Evolutionary conservation across 2,113 vertebrate genomes (phyloP), one percentile per base, ranked within the genome.

Genomic region (Peucedramus taeniatus): DNA sequence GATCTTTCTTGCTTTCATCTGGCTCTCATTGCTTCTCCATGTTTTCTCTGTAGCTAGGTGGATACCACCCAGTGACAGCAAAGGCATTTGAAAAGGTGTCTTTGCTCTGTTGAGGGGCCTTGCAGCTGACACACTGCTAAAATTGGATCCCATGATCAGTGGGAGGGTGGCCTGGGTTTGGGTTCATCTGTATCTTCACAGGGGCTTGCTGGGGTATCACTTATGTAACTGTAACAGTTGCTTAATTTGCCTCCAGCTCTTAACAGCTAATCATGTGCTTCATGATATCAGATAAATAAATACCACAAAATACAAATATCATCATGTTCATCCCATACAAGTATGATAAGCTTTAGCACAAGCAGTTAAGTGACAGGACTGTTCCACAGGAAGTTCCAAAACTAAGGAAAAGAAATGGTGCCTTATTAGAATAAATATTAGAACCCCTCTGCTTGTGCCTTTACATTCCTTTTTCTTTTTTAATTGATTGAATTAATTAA

Each of bases 1-100:
- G 83, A 75, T 96, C 90, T 95, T 89, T 72, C 82, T 60, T 82
- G 65, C 93, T 96, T 96, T 96, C 80, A 94, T 95, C 83, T 92
- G 56, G 68, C 51, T 93, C 66, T 92, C 69, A 47, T 81, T 64
- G 65, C 31, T 82, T 90, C 61, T 84, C 84, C 65, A 7, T 64
- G 51, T 89, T 93, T 94, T 71, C 65, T 83, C 82, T 95, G 61
- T 64, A 79, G 44, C 66, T 93, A 49, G 83, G 72, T 82, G 69
- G 53, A 57, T 92, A 75, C 90, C 94, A 97, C 88, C 92, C 77
- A 71, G 93, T 90, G 92, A 94, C 76, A 93, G 92, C 65, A 89
- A 84, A 94, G 28, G 28, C 68, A 44, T 74, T 92, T 86, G 68
- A 56, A 89, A 77, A 86, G 68, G 51, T 11, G 4, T 39, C 35